Conservation (phyloP, 2,888 invertebrate species). For the Cryptus viduatorius region DNA sequence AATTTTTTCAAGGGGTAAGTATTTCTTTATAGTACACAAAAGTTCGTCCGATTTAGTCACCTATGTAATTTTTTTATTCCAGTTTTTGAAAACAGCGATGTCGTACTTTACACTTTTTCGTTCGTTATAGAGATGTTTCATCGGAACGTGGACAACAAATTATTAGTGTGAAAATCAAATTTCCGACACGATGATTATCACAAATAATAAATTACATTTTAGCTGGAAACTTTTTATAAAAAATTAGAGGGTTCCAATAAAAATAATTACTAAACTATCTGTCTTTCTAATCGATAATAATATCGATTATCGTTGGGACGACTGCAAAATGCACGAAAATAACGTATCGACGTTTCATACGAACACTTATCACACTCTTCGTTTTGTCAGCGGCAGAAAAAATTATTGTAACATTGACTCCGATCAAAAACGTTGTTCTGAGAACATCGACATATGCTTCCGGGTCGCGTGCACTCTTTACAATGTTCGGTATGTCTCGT, state of each 20-base stretch:
- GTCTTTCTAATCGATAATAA: background rate
- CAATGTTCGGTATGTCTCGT: no score
- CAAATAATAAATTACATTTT: background rate
- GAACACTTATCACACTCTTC: no score
- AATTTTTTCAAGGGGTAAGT: no score
- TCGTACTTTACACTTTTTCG: background rate
- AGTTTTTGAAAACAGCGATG: background rate
- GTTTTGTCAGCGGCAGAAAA: no score
- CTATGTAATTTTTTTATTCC: background rate
- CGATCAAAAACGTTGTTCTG: no score
- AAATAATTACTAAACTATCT: background rate
- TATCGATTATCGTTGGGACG: background rate
- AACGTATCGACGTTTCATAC: no score
- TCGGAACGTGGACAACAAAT: background rate
- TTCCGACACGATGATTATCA: background rate
- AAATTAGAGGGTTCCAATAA: background rate
- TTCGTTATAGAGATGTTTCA: background rate
- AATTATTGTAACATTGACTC: no score
- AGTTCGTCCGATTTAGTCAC: background rate
- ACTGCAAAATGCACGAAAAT: no score
- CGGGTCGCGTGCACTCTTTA: no score
- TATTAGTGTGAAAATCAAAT: background rate
- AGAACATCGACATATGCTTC: no score
- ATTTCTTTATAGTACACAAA: background rate
- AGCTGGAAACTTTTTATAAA: background rate